Evolutionary conservation across 2,113 vertebrate species (phyloP).

Genomic region (Capreolus pygargus): DNA sequence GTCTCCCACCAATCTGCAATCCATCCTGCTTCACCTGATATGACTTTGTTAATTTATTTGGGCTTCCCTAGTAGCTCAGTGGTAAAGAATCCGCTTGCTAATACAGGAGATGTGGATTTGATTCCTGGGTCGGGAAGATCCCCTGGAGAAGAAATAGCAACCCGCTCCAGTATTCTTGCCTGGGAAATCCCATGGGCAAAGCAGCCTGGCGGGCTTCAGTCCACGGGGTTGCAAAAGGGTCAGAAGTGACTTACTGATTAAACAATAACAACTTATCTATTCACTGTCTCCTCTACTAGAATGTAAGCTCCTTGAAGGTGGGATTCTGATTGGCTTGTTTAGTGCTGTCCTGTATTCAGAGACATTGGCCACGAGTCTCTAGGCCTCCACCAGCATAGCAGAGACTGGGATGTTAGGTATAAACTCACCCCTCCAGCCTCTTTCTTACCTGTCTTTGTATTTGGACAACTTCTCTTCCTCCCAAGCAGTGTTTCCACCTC

Average conservation of each 20-base stretch:
- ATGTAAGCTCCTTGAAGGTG: background rate
- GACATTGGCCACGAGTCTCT: background rate
- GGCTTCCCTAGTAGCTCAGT: background rate
- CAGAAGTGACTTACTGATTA: background rate
- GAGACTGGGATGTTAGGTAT: background rate
- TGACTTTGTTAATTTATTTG: background rate
- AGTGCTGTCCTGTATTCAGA: background rate
- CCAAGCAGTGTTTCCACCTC: constrained; percentile 98
- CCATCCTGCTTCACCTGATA: background rate
- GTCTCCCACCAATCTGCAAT: background rate
- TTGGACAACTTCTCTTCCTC: constrained; percentile 97
- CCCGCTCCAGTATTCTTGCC: background rate
- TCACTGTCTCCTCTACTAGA: background rate
- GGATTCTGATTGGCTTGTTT: background rate
- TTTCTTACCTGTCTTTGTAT: constrained; percentile 90
- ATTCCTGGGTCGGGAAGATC: background rate
- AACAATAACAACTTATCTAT: background rate
- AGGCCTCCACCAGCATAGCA: background rate
- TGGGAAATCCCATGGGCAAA: background rate
- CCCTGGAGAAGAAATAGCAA: background rate
- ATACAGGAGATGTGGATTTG: background rate
- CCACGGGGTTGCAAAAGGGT: background rate
- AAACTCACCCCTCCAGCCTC: background rate
- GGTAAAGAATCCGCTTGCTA: background rate
- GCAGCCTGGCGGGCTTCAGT: background rate